phyloP scores from a whole-genome alignment of 2,113 vertebrate species.

The Trogon surrucura region DNA sequence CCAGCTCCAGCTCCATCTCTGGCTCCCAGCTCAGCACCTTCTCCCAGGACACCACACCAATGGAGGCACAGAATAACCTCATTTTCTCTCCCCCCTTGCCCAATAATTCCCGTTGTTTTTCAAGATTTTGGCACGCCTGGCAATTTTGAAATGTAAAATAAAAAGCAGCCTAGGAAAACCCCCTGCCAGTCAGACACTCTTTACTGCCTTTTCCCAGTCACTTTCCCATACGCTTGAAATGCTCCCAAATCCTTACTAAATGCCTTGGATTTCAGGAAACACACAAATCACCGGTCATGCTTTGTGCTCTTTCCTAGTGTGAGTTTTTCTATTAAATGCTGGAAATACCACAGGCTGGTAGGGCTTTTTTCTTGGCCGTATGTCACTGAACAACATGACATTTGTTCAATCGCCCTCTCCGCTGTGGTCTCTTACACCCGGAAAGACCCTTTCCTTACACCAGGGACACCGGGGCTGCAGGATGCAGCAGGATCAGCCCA shows the following conservation, averaged over 20 bases:
- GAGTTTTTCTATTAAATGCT: background rate
- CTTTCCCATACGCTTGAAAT: background rate
- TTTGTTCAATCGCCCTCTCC: background rate
- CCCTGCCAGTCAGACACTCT: background rate
- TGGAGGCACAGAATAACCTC: background rate
- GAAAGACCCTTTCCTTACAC: rapidly evolving
- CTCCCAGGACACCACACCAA: rapidly evolving
- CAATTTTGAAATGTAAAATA: background rate
- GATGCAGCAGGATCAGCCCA: background rate
- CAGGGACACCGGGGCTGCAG: rapidly evolving
- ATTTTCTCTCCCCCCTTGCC: background rate
- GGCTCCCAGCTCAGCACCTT: background rate
- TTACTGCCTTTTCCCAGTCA: background rate
- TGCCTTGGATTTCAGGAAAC: background rate
- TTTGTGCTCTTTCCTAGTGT: background rate
- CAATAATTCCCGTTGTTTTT: background rate
- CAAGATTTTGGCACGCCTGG: rapidly evolving
- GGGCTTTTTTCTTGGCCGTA: background rate
- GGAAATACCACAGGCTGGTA: background rate
- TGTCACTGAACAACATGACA: rapidly evolving
- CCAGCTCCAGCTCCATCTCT: background rate
- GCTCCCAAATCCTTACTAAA: background rate
- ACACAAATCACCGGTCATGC: background rate
- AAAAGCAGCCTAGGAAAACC: background rate
- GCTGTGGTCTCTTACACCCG: background rate